phyloP scores from a whole-genome alignment of 2,888 invertebrate genomes.

The Vesta saturnalis region DNA sequence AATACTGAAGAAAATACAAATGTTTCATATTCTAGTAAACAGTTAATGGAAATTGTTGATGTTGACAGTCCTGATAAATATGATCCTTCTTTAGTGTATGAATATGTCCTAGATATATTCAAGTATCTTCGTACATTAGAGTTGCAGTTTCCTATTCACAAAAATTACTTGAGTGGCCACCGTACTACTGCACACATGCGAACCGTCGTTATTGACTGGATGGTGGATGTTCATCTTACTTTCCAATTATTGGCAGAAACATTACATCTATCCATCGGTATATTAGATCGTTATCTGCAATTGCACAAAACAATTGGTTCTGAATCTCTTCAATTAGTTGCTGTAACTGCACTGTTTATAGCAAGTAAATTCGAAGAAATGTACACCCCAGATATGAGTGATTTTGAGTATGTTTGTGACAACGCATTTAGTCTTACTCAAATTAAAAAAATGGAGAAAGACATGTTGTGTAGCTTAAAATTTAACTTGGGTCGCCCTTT shows the following conservation, averaged over 20 bases:
- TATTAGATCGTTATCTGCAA: conserved; percentile 91
- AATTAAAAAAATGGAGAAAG: conserved; percentile 83
- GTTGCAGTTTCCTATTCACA: conserved; percentile 70
- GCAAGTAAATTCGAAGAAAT: conserved; percentile 97
- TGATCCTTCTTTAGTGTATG: conserved; percentile 82
- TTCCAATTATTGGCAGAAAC: conserved; percentile 90
- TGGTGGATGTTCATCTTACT: conserved; percentile 89
- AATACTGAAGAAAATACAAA: conserved; percentile 15
- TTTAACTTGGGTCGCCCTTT: conserved; percentile 88
- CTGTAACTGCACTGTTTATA: conserved; percentile 88
- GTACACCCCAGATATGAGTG: conserved; percentile 84
- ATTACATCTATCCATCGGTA: conserved; percentile 85
- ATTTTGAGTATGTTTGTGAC: conserved; percentile 93
- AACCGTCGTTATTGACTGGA: conserved; percentile 90
- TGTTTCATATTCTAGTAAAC: conserved; percentile 36
- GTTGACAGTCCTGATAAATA: conserved; percentile 66
- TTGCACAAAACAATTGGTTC: conserved; percentile 61
- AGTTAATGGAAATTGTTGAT: conserved; percentile 23
- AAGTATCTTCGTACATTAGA: conserved; percentile 82
- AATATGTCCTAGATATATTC: conserved; percentile 92
- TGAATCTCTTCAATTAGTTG: conserved; percentile 80
- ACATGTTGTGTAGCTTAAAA: conserved; percentile 78
- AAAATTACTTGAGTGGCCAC: conserved; percentile 71
- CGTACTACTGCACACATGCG: conserved; percentile 87
- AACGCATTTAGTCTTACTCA: conserved; percentile 83